Percentiles rank a stretch among this genome's conserved stretches.
These are phyloP conservation scores for Platichthys stellatus DNA, from an alignment of 2,113 vertebrate species.

Conservation along the genomic window DNA sequence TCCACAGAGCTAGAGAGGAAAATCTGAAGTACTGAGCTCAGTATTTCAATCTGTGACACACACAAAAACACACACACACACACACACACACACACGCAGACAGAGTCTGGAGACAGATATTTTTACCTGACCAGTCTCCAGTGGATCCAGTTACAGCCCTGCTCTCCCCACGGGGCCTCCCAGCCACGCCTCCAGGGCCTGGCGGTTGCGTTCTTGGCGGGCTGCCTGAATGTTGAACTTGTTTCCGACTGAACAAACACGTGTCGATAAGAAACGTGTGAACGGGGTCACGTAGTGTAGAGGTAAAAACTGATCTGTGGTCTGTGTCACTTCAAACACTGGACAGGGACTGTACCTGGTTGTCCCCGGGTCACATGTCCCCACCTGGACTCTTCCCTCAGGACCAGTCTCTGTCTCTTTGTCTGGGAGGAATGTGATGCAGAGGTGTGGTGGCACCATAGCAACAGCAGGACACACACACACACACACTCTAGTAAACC, in stretches of 20 bases:
- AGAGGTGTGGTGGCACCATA: neutral
- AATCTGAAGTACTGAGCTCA: too few species aligned
- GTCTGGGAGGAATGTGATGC: neutral
- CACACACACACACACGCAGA: neutral
- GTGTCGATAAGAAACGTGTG: constrained; percentile 9
- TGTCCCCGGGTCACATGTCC: neutral
- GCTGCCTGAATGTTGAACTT: neutral
- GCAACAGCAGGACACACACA: neutral
- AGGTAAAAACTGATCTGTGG: neutral
- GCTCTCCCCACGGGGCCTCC: constrained; percentile 10
- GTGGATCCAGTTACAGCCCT: constrained; percentile 36
- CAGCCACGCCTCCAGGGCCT: constrained; percentile 28
- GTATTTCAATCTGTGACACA: neutral
- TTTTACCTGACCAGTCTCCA: constrained; percentile 51
- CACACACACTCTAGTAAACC: neutral
- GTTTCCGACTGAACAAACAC: constrained; percentile 17
- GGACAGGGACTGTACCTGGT: neutral
- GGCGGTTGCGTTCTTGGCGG: neutral
- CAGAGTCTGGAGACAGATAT: constrained; percentile 19
- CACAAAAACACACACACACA: neutral
- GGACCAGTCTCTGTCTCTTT: neutral
- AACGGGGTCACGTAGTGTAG: neutral
- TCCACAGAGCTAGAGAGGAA: too few species aligned
- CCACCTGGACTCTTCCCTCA: neutral
- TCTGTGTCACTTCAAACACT: neutral